phyloP scores from a whole-genome alignment of 2,888 invertebrate species.

The Unio delphinus region DNA sequence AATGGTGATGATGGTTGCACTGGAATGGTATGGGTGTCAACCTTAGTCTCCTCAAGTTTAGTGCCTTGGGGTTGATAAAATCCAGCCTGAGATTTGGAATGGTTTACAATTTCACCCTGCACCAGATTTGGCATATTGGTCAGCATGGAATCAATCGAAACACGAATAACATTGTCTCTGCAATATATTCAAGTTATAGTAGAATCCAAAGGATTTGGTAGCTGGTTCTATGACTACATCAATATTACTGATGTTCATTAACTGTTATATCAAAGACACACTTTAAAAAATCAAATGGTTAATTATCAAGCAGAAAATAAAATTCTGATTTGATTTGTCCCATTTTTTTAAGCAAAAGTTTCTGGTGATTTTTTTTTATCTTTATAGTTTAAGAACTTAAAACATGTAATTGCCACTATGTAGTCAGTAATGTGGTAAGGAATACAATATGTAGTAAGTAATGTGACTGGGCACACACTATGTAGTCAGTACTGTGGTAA shows the following conservation, averaged over 20 bases:
- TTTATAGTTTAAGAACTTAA: no score
- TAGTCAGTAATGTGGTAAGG: no score
- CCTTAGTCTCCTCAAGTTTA: conserved; percentile 29
- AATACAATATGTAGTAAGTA: no score
- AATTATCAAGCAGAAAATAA: background rate
- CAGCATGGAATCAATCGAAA: conserved; percentile 61
- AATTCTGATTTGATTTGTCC: background rate
- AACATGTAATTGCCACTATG: no score
- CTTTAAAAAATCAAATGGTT: background rate
- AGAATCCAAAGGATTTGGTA: background rate
- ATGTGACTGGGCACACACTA: no score
- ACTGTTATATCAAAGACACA: background rate
- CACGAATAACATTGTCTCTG: conserved; percentile 63
- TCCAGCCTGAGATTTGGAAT: conserved; percentile 40
- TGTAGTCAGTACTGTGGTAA: no score
- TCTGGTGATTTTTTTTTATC: no score
- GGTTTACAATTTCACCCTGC: conserved; percentile 43
- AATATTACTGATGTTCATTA: no score
- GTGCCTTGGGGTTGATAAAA: conserved; percentile 41
- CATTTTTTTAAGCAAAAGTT: no score
- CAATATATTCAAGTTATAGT: conserved; percentile 11
- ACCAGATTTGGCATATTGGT: conserved; percentile 57
- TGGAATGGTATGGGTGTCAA: conserved; percentile 38
- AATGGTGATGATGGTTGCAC: conserved; percentile 49
- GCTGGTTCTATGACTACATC: background rate